phyloP scores from a whole-genome alignment of 2,888 invertebrate genomes.

The Callinectes sapidus region DNA sequence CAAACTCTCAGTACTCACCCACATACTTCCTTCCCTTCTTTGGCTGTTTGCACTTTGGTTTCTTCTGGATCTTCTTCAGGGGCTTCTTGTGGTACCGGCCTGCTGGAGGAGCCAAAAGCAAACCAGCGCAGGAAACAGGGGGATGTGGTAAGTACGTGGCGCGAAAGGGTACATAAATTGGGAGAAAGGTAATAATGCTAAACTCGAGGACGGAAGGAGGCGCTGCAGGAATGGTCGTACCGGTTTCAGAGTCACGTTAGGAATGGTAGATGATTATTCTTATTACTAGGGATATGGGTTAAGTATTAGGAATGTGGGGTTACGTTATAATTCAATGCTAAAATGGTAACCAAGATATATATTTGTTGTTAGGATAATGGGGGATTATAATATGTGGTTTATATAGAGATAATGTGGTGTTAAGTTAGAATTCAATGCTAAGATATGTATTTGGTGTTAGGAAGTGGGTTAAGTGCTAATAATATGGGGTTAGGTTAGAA shows the following conservation, averaged over 20 bases:
- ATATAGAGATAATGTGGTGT: too few species aligned
- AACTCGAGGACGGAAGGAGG: background rate
- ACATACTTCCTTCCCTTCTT: constrained; percentile 86
- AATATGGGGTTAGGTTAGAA: too few species aligned
- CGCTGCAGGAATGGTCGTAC: background rate
- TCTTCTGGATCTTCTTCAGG: constrained; percentile 85
- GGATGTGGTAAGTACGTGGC: background rate
- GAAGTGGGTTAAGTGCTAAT: too few species aligned
- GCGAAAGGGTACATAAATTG: background rate
- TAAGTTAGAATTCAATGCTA: too few species aligned
- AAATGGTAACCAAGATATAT: too few species aligned
- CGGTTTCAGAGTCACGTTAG: background rate
- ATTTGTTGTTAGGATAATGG: too few species aligned
- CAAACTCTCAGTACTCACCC: constrained; percentile 51
- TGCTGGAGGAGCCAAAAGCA: constrained; percentile 19
- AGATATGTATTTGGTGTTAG: too few species aligned
- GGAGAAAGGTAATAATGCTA: background rate
- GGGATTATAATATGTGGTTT: too few species aligned
- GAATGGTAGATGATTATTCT: too few species aligned
- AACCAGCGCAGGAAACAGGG: background rate
- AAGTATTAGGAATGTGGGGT: too few species aligned
- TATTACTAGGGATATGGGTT: too few species aligned
- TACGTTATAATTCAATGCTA: too few species aligned
- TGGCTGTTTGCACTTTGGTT: constrained; percentile 86
- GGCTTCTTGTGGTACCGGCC: constrained; percentile 70